Base-by-base conservation (phyloP, 2,797 vertebrate species). In the Otolemur crassicaudatus region DNA sequence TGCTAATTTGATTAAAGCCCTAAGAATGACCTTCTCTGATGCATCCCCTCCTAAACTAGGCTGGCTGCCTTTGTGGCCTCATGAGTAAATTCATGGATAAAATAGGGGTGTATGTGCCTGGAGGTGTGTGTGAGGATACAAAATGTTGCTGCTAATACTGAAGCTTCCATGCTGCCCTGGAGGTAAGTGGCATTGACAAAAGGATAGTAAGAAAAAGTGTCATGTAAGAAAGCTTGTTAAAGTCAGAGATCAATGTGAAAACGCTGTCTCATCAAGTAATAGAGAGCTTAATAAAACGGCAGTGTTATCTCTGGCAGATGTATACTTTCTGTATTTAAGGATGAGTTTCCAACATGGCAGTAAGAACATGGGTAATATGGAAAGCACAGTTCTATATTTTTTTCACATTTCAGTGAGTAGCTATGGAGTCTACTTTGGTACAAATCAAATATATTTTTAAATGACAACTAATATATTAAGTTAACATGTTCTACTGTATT, bases 381-480 rank as follows among this genome's bases (percentile, higher is more conserved):
- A 2, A 76, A 77, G 69, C 46, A 58, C 0, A 65, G 10, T 46
- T 27, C 65, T 81, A 25, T 10, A 49, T 23, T 63, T 10, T 76
- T 76, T 49, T 25, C 81, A 22, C 43, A 75, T 34, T 17, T 60
- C 25, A 72, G 12, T n/a, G 82, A 58, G 56, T 31, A 93, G 80
- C 79, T 89, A 60, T 7, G 16, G 22, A 61, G 5, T 75, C 25
- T 72, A 3, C 5, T 87, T 72, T 61, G 34, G 63, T 63, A 40
- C 65, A 31, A 88, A 61, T 60, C 40, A 81, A 69, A 90, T 16
- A 73, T 65, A 75, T 67, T 9, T 79, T 9, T 37, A 83, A 67
- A 70, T 49, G 37, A 60, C 23, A 65, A 90, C 5, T 83, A 63
- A 87, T 93, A 93, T 56, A 49, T 22, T 92, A 94, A 95, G 16